A percentile compares a stretch with the other conserved stretches of the same genome.
Conservation (phyloP, 2,113 vertebrate genomes). For the Meleagris gallopavo region DNA sequence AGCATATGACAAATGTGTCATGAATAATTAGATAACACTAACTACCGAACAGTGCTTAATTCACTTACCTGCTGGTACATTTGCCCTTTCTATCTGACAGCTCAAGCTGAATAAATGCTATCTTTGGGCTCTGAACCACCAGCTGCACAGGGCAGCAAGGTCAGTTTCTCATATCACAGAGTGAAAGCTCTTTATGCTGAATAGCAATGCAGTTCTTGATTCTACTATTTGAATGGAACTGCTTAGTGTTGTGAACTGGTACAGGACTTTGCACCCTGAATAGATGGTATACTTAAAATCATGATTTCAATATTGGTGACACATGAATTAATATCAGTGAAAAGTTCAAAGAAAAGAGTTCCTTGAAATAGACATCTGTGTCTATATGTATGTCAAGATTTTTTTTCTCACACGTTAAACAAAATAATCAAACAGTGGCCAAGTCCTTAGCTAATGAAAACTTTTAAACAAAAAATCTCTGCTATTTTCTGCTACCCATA, state of each 20-base stretch:
- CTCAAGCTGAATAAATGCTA: conserved; percentile 40
- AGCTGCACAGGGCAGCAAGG: conserved; percentile 15
- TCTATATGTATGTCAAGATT: neutral
- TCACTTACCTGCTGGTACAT: conserved; percentile 23
- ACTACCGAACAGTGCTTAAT: conserved; percentile 60
- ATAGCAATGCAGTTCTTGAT: neutral
- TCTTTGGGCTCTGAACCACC: conserved; percentile 28
- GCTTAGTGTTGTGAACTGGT: neutral
- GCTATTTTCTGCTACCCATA: neutral
- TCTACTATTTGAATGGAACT: rapidly evolving
- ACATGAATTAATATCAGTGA: neutral
- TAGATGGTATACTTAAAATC: neutral
- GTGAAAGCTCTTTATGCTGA: neutral
- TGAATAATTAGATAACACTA: conserved; percentile 65
- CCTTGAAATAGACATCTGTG: neutral
- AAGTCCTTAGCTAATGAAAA: neutral
- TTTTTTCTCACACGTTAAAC: neutral
- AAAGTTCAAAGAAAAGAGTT: neutral
- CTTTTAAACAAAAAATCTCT: neutral
- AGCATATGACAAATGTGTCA: conserved; percentile 43
- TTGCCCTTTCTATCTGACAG: conserved; percentile 65
- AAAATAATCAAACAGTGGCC: neutral
- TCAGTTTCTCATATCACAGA: neutral
- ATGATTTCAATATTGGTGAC: neutral
- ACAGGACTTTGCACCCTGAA: neutral